Conservation (phyloP, 2,888 invertebrate species). For the Aradus depressus region DNA sequence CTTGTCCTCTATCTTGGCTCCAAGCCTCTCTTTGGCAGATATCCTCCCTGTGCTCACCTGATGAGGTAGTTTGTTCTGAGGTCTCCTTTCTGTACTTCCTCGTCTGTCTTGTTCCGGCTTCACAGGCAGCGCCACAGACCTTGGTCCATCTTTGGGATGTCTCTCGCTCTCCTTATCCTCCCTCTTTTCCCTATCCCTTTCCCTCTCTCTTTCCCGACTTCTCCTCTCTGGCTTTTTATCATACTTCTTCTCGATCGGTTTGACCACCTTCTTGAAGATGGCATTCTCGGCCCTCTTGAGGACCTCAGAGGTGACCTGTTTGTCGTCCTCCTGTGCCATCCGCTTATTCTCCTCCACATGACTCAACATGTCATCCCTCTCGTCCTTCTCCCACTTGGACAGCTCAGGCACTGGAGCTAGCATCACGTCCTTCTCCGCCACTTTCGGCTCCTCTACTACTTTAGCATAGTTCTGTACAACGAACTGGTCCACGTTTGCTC, state of each 20-base stretch:
- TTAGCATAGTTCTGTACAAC: slow-evolving; percentile 43
- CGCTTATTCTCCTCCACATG: slow-evolving; percentile 38
- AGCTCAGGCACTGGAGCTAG: slow-evolving; percentile 63
- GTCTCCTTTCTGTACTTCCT: slow-evolving; percentile 4
- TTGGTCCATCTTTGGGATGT: slow-evolving; percentile 14
- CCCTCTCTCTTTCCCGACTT: slow-evolving; percentile 20
- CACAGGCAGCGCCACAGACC: slow-evolving; percentile 15
- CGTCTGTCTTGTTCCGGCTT: slow-evolving; percentile 20
- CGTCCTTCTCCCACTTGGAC: slow-evolving; percentile 82
- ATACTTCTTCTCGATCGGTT: slow-evolving; percentile 52
- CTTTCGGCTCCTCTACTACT: slow-evolving; percentile 30
- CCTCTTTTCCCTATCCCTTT: slow-evolving; percentile 17
- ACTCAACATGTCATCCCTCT: slow-evolving; percentile 37
- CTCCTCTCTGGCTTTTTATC: slow-evolving; percentile 34
- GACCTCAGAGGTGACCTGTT: slow-evolving; percentile 72
- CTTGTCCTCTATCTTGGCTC: slow-evolving; percentile 59
- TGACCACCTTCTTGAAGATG: slow-evolving; percentile 78
- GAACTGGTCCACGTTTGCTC: slow-evolving; percentile 42
- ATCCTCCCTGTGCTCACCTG: slow-evolving; percentile 42
- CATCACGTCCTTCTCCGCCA: slow-evolving; percentile 46
- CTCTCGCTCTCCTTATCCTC: slow-evolving; percentile 21
- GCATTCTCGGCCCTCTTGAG: slow-evolving; percentile 85
- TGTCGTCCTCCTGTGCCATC: slow-evolving; percentile 38
- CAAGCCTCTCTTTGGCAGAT: slow-evolving; percentile 69
- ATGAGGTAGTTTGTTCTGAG: slow-evolving; percentile 20